Base-by-base conservation (phyloP, 1,140 invertebrate genomes). In the Littorina saxatilis region DNA sequence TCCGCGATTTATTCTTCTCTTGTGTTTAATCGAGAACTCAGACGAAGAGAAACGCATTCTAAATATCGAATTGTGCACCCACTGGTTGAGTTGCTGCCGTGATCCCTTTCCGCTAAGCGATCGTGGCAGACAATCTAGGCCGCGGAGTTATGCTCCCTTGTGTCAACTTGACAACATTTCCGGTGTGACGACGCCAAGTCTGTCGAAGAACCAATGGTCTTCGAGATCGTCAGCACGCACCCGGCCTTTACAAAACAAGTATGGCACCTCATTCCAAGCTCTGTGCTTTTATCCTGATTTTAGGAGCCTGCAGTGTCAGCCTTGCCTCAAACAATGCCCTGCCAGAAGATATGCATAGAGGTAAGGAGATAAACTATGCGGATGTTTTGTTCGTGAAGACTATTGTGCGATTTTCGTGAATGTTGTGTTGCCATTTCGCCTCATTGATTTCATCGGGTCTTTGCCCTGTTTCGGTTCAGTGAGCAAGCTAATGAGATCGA, bases 101-200 rank as follows among this genome's bases (percentile, higher is more conserved):
- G n/a, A n/a, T n/a, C n/a, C n/a, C n/a, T n/a, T n/a, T n/a, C n/a
- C n/a, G n/a, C n/a, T n/a, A n/a, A n/a, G n/a, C n/a, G n/a, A n/a
- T n/a, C n/a, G n/a, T n/a, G n/a, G n/a, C n/a, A n/a, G n/a, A n/a
- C n/a, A n/a, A n/a, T n/a, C n/a, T n/a, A 17, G n/a, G 17, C 55
- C 9, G 55, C 15, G 23, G 29, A 72, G 61, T 82, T 37, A 52
- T 39, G 23, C 68, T 74, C 80, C 80, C 55, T 82, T 23, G 61
- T 9, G 58, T 50, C 13, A 58, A 63, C 72, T 37, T 84, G 70
- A 79, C 80, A 83, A 84, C 83, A 80, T 61, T 84, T 84, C 80
- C 79, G 80, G 81, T 39, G 27, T n/a, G 47, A 68, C 20, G 80
- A 84, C 81, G 84, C 81, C 37, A 40, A 39, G n/a, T n/a, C n/a